Percentiles rank a stretch among this genome's conserved stretches.
Evolutionary conservation across 1,140 invertebrate species (phyloP).

Genomic region (Zaprionus capensis): DNA sequence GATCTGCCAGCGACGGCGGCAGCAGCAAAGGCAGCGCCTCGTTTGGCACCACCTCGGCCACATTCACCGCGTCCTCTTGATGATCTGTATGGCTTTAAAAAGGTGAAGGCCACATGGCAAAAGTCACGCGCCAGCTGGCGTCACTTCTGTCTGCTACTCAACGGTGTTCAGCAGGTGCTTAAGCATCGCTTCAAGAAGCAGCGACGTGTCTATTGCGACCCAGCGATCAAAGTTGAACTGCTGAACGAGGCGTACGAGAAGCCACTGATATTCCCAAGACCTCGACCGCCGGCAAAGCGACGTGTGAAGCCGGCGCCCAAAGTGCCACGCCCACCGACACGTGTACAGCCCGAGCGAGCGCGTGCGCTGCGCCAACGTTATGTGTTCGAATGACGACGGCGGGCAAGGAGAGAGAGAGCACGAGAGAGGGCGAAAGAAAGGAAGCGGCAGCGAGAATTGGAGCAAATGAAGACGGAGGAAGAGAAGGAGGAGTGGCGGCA

Average conservation of each 20-base stretch:
- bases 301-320: conserved; percentile 28
- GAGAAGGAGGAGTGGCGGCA: conserved; percentile 14
- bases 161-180: conserved; percentile 57
- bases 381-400: conserved; percentile 64
- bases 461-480: conserved; percentile 1
- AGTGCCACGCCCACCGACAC: conserved; percentile 55
- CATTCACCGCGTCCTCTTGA: conserved; percentile 19
- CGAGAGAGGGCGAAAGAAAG: not conserved
- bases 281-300: conserved; percentile 26
- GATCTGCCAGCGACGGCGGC: not conserved
- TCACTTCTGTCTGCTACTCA: conserved; percentile 54
- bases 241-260: conserved; percentile 48
- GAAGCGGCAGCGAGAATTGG: not conserved
- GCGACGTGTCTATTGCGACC: conserved; percentile 52
- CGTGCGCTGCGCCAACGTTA: conserved; percentile 63
- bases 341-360: conserved; percentile 65
- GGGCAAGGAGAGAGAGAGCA: not conserved
- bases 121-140: conserved; percentile 66
- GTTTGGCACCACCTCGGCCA: not conserved
- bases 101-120: conserved; percentile 16
- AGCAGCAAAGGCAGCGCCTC: not conserved
- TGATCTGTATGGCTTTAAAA: conserved; percentile 43
- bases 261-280: conserved; percentile 55
- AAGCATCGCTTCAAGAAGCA: conserved; percentile 55
- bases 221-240: conserved; percentile 55